Conservation (phyloP, 2,113 vertebrate species). For the Limnothrissa miodon region DNA sequence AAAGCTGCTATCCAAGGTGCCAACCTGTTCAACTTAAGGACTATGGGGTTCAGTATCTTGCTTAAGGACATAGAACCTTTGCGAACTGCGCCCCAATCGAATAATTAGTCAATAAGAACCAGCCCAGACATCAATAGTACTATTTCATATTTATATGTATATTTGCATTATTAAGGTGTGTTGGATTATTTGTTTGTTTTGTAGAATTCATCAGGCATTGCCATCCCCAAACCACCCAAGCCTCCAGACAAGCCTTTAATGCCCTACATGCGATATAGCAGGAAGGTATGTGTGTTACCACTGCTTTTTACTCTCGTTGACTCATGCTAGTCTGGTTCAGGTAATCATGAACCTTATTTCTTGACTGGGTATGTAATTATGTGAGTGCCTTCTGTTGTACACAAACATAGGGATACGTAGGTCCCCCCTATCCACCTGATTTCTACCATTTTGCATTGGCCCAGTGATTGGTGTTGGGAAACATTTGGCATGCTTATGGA, state of each 20-base stretch:
- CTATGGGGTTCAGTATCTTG: too few species aligned
- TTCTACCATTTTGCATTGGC: conserved; percentile 1
- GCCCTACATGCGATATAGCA: conserved; percentile 99
- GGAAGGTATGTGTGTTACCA: conserved; percentile 89
- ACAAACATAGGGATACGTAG: background rate
- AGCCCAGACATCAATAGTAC: background rate
- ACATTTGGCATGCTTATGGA: background rate
- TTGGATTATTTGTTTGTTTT: conserved; percentile 43
- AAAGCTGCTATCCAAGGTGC: too few species aligned
- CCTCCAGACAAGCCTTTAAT: conserved; percentile 99
- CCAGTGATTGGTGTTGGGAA: conserved; percentile 9
- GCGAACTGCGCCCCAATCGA: background rate
- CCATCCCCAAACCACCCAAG: conserved; percentile 98
- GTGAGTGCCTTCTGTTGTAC: background rate
- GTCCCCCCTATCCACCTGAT: conserved; percentile 12
- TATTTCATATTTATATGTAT: conserved; percentile 12
- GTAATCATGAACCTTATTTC: background rate
- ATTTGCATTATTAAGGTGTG: background rate
- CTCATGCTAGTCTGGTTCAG: conserved; percentile 22
- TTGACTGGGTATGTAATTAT: background rate
- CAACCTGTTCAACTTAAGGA: too few species aligned
- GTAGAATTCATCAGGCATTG: conserved; percentile 95
- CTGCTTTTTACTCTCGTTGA: conserved; percentile 57
- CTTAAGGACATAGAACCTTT: too few species aligned
- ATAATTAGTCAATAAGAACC: background rate